These are phyloP conservation scores for Drosophila algonquin DNA, from an alignment of 2,888 invertebrate genomes.

Conservation along the genomic window DNA sequence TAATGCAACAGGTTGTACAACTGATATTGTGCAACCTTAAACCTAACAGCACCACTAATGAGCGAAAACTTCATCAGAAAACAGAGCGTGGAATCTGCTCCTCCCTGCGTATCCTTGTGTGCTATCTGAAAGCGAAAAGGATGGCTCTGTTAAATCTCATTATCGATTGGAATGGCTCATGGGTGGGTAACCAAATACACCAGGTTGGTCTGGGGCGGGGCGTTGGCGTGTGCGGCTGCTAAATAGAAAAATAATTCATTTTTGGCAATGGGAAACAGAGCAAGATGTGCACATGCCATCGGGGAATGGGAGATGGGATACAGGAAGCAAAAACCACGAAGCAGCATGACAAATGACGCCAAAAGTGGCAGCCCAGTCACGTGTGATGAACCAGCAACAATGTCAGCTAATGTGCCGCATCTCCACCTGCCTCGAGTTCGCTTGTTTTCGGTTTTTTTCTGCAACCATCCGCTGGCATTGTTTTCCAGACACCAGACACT, in stretches of 20 bases:
- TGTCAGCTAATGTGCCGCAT: constrained; percentile 21
- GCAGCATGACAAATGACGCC: constrained; percentile 66
- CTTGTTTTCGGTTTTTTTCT: neutral
- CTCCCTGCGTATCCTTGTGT: too few species aligned
- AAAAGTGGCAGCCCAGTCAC: constrained; percentile 40
- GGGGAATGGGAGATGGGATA: constrained; percentile 14
- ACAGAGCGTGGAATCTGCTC: too few species aligned
- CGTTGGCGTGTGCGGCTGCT: neutral
- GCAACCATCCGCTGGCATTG: constrained; percentile 13
- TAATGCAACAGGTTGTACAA: too few species aligned
- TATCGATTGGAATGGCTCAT: neutral
- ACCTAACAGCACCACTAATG: constrained; percentile 20
- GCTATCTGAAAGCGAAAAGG: too few species aligned
- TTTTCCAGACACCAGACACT: constrained; percentile 17
- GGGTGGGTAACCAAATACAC: neutral
- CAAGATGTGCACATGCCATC: constrained; percentile 19
- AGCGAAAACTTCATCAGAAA: too few species aligned
- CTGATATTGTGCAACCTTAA: constrained; percentile 2
- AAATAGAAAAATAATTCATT: neutral
- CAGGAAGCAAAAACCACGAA: constrained; percentile 32
- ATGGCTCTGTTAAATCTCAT: neutral
- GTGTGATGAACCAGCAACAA: constrained; percentile 48
- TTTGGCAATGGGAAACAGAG: constrained; percentile 6
- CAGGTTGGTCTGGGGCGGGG: neutral
- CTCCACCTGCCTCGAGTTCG: neutral